phyloP scores from a whole-genome alignment of 2,113 vertebrate genomes.

The Corythaeola cristata region DNA sequence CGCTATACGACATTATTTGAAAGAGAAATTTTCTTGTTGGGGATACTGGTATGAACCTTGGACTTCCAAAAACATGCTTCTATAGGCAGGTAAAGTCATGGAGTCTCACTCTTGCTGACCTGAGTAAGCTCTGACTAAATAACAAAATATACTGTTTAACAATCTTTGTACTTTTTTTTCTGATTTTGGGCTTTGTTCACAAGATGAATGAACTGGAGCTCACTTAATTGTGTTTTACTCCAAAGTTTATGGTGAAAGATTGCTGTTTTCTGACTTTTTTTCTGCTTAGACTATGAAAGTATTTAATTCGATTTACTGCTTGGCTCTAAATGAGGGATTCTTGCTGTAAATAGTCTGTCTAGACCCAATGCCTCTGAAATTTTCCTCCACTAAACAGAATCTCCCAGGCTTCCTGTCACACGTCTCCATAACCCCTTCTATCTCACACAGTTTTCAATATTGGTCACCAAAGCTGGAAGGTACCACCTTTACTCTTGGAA shows the following conservation, averaged over 20 bases:
- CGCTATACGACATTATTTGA: neutral
- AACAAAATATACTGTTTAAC: neutral
- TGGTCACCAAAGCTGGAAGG: neutral
- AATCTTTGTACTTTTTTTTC: neutral
- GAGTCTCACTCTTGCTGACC: neutral
- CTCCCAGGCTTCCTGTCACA: fast-evolving
- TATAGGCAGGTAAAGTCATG: neutral
- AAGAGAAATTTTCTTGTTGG: neutral
- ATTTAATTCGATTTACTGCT: neutral
- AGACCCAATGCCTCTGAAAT: neutral
- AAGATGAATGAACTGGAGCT: neutral
- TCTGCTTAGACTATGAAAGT: neutral
- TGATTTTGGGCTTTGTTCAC: neutral
- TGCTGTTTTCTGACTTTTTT: neutral
- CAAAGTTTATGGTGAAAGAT: neutral
- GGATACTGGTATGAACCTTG: neutral
- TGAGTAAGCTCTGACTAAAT: neutral
- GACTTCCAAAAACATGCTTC: neutral
- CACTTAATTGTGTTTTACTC: neutral
- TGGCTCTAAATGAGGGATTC: neutral
- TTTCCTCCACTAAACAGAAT: neutral
- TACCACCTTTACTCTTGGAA: neutral
- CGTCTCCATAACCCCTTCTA: neutral
- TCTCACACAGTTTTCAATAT: neutral
- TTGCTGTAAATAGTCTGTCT: neutral